Base-by-base conservation (phyloP, 1,140 invertebrate genomes). In the Drosophila kurseongensis region DNA sequence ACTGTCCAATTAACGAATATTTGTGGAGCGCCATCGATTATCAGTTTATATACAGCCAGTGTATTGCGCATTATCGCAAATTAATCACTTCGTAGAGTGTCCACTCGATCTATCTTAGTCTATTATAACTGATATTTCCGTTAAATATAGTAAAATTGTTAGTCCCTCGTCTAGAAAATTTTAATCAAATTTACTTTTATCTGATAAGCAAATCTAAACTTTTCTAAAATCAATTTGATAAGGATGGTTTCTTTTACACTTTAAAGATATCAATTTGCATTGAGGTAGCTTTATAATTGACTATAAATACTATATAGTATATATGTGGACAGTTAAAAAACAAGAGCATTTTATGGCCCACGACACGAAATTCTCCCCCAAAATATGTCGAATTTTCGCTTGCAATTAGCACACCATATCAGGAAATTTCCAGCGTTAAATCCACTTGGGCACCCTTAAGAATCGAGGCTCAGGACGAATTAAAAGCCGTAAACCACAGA, bases 401-500 rank as follows among this genome's bases (percentile, higher is more conserved):
- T 51, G 55, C 63, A 77, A 85, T 84, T 84, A 85, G 77, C 81
- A 65, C 71, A 62, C 66, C 45, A 58, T 18, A 72, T 42, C 29
- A 38, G 52, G 38, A 51, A 38, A 42, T 41, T 18, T 18, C 55
- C 54, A 45, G 41, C 57, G 50, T 42, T 16, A 66, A 61, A 82
- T 61, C 44, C 44, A 62, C 40, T 71, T 57, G 36, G 45, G 41
- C 29, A 38, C 47, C 61, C 54, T 57, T 71, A 71, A 55, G 68
- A 66, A 63, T 59, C 63, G 38, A 58, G 61, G 55, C 60, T 68
- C 61, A 63, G 79, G 67, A 61, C 79, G 86, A 86, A 86, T 86
- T 89, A 86, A 89, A 89, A 69, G 83, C 84, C 52, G 76, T 86
- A 86, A 86, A 88, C 83, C 83, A 75, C 84, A 82, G 79, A 82